phyloP scores from a whole-genome alignment of 2,113 vertebrate genomes.

The Micronycteris hirsuta region DNA sequence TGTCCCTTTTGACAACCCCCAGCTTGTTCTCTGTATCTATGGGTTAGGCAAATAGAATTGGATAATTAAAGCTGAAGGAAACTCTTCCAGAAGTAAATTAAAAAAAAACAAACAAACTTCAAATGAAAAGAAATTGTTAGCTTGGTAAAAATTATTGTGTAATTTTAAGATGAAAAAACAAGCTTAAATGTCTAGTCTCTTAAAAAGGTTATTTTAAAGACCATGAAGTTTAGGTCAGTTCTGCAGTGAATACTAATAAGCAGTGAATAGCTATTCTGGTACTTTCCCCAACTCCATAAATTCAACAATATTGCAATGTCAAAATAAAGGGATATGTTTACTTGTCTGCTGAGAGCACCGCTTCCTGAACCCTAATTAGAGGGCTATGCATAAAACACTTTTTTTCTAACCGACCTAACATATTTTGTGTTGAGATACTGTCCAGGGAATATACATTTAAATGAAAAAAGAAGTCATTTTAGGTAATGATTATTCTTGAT shows the following conservation, averaged over 20 bases:
- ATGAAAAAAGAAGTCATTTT: slow-evolving; percentile 10
- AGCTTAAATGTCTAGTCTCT: neutral
- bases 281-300: neutral
- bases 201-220: slow-evolving; percentile 39
- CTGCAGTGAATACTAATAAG: slow-evolving; percentile 22
- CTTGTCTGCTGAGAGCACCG: neutral
- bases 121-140: slow-evolving; percentile 17
- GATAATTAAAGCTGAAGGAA: slow-evolving; percentile 22
- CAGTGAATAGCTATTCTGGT: neutral
- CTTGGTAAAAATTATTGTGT: slow-evolving; percentile 5
- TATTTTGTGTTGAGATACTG: neutral
- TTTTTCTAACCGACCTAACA: neutral
- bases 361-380: slow-evolving; percentile 14
- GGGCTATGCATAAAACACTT: neutral
- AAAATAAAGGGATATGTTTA: neutral
- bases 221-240: neutral
- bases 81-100: neutral
- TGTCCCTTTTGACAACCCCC: neutral
- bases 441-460: neutral
- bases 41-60: neutral
- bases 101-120: neutral
- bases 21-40: neutral
- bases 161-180: slow-evolving; percentile 37
- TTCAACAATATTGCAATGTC: neutral
- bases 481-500: slow-evolving; percentile 17